Evolutionary conservation across 2,888 invertebrate genomes (phyloP).

Genomic region (Lamproptera curius): DNA sequence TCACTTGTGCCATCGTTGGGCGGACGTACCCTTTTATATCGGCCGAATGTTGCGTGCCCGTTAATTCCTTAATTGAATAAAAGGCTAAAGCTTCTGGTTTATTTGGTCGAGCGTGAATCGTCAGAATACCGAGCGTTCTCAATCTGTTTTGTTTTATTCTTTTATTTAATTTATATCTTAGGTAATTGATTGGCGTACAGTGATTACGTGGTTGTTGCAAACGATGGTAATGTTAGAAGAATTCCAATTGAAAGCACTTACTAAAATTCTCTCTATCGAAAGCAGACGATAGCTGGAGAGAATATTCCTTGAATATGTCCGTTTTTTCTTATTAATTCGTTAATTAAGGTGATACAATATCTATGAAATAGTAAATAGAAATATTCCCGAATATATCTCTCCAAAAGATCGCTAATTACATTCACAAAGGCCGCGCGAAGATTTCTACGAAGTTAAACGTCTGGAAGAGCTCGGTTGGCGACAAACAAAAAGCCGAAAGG

Average conservation of each 20-base stretch:
- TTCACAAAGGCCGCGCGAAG: background rate
- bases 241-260: too few relatives aligned
- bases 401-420: background rate
- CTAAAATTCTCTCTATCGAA: too few relatives aligned
- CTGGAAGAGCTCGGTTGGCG: constrained; percentile 5
- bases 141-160: constrained; percentile 50
- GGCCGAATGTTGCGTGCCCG: constrained; percentile 63
- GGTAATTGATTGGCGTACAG: constrained; percentile 1
- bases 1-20: constrained; percentile 57
- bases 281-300: too few relatives aligned
- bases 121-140: constrained; percentile 50
- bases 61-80: constrained; percentile 78
- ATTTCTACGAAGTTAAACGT: background rate
- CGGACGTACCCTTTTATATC: constrained; percentile 56
- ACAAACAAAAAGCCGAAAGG: constrained; percentile 14
- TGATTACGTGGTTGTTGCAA: background rate
- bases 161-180: constrained; percentile 32
- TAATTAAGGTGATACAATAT: too few relatives aligned
- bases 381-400: too few relatives aligned
- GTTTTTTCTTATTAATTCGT: too few relatives aligned
- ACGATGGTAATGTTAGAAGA: too few relatives aligned
- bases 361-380: too few relatives aligned
- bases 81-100: constrained; percentile 69
- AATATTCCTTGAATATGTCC: too few relatives aligned
- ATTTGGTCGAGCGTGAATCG: constrained; percentile 67